A percentile compares a stretch with the other conserved stretches of the same genome.
phyloP scores from a whole-genome alignment of 1,140 invertebrate species.

The Ooceraea biroi region DNA sequence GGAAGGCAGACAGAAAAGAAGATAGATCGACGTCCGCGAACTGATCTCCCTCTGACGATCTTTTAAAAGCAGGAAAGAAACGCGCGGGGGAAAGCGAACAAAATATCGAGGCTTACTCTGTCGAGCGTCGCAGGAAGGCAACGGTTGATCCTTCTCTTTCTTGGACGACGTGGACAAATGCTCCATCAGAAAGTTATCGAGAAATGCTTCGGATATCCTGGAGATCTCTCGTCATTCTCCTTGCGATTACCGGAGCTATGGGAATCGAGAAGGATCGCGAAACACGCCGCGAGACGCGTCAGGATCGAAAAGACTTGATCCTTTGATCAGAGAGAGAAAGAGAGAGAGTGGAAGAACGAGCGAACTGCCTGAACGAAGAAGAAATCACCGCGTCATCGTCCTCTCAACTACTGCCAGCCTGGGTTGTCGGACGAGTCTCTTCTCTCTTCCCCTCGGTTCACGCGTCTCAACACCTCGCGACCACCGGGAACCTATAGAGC shows the following conservation, averaged over 20 bases:
- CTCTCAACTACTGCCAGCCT: conserved; percentile 45
- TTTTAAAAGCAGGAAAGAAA: conserved; percentile 25
- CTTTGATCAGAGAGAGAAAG: conserved; percentile 5
- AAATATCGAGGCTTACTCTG: conserved; percentile 9
- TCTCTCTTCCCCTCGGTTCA: conserved; percentile 24
- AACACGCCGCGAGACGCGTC: not conserved
- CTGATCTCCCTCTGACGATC: conserved; percentile 27
- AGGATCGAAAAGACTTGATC: not conserved
- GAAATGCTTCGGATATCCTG: not conserved
- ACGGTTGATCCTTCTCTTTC: conserved; percentile 61
- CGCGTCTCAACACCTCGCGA: not conserved
- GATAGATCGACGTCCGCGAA: conserved; percentile 46
- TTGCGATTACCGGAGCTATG: conserved; percentile 10
- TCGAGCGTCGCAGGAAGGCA: not conserved
- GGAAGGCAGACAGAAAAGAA: not conserved
- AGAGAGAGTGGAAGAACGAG: not conserved
- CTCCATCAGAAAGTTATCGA: not conserved
- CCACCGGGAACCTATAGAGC: not conserved
- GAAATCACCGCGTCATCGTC: conserved; percentile 39
- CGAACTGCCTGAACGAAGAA: conserved; percentile 20
- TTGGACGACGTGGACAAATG: not conserved
- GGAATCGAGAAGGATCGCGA: not conserved
- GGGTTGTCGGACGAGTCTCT: conserved; percentile 31
- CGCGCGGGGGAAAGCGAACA: conserved; percentile 12
- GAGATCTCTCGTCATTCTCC: conserved; percentile 16